Base-by-base conservation (phyloP, 2,113 vertebrate genomes). In the Melospiza georgiana region DNA sequence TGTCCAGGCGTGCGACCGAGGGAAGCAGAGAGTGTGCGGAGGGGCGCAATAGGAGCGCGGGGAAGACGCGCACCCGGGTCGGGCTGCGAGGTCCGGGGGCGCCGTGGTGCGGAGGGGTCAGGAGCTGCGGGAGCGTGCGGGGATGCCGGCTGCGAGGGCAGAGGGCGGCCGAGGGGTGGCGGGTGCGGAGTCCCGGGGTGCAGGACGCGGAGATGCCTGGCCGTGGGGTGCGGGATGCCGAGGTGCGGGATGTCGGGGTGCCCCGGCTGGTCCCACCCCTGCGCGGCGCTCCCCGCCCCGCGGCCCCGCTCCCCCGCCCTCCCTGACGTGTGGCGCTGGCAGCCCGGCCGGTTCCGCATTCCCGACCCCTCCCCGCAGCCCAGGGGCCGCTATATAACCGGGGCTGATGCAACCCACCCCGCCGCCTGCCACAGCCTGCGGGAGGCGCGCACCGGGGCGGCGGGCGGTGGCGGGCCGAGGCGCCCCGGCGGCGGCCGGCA, bases 281-380 rank as follows among this genome's bases (percentile, higher is more conserved):
- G 92, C 77, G 77, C 97, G 96, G 66, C 78, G 78, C 92, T 87
- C 94, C 93, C 97, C 96, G 92, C 94, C 94, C 93, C 90, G 76
- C 94, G 85, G 94, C 91, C 91, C 96, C 84, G 91, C 68, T 96
- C 96, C 94, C 96, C 97, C 96, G 95, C 97, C 98, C 96, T 95
- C 98, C 98, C 98, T 99, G 98, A 98, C 98, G 99, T 98, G 98
- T 98, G 98, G 97, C 96, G 97, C 98, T 98, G 98, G 98, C 98
- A 98, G 96, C 96, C 96, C 95, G 97, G 95, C 97, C 97, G 98
- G 98, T 98, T 99, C 99, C 99, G 99, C 99, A 99, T 99, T 99
- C 99, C 99, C 98, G 98, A 98, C 98, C 98, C 98, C 98, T 99
- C 99, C 98, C 99, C 97, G 97, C 97, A 98, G 98, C 98, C 97